Conservation (phyloP, 2,113 vertebrate species). For the Cryptotis parvus region DNA sequence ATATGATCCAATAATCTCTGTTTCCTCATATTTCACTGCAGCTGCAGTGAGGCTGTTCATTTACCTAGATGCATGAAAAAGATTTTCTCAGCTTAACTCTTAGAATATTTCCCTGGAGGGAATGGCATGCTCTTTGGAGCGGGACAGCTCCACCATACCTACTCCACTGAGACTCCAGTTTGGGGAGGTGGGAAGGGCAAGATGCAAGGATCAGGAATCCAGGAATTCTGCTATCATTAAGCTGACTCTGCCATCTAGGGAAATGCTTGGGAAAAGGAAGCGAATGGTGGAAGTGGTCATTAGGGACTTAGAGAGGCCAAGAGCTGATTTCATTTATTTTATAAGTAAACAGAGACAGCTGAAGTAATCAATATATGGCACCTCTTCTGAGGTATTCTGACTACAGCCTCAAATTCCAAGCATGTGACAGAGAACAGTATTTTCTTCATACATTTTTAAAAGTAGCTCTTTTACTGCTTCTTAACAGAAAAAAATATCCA, state of each 20-base stretch:
- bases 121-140: neutral
- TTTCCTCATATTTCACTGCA: neutral
- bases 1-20: neutral
- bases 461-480: conserved; percentile 17
- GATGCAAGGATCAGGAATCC: neutral
- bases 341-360: conserved; percentile 56
- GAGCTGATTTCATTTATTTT: conserved; percentile 67
- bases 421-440: conserved; percentile 40
- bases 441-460: conserved; percentile 32
- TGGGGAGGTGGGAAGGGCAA: neutral
- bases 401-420: conserved; percentile 19
- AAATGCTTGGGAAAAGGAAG: conserved; percentile 48
- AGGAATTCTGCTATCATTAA: neutral
- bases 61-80: neutral
- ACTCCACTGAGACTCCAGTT: neutral
- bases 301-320: neutral
- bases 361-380: conserved; percentile 36
- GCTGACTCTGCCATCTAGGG: neutral
- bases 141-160: neutral
- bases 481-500: conserved; percentile 43
- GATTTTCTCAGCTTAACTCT: neutral
- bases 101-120: neutral
- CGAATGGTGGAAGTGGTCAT: conserved; percentile 1
- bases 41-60: neutral
- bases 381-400: conserved; percentile 45